Evolutionary conservation across 2,888 invertebrate species (phyloP), one percentile per base, ranked within the genome.

Genomic region (Dryococelus australis): DNA sequence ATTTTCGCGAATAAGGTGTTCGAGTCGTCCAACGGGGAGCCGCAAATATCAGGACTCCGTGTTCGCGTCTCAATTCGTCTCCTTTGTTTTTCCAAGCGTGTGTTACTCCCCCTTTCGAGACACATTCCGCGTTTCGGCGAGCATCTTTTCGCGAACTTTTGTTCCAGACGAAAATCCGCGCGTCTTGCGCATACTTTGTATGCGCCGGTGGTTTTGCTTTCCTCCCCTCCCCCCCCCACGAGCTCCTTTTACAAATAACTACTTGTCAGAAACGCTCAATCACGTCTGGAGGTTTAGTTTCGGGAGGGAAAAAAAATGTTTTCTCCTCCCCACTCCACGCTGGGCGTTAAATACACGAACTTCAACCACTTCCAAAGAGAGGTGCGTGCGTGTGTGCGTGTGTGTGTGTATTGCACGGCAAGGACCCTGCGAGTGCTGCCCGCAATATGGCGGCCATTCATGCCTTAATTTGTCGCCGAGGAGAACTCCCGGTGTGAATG

Each of bases 241-340:
- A n/a, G n/a, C 51, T 20, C 81, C 83, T 85, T 86, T 78, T 85
- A 87, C 88, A 88, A 88, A 88, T 88, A 87, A 88, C 88, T 43
- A 85, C 51, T 85, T 88, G 88, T 88, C 88, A 87, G 87, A 86
- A 86, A 86, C 87, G 87, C 84, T 88, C 88, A 87, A 88, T 88
- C 88, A 88, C 86, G 87, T 85, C 84, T 87, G 84, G 27, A 65
- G 43, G 53, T 65, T 35, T 35, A 43, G 65, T 65, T 65, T 65
- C 65, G 65, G 65, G 65, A 8, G 65, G 65, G 65, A 65, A 65
- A 65, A 51, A 16, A 5, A 1, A 3, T 35, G 1, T 35, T 35
- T 35, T 35, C 4, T 4, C 35, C 35, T 47, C n/a, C 16, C 65
- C 65, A 10, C 65, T 65, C 65, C 65, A n/a, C 65, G 65, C 65